Base-by-base conservation (phyloP, 2,888 invertebrate species). In the Pediacus dermestoides region DNA sequence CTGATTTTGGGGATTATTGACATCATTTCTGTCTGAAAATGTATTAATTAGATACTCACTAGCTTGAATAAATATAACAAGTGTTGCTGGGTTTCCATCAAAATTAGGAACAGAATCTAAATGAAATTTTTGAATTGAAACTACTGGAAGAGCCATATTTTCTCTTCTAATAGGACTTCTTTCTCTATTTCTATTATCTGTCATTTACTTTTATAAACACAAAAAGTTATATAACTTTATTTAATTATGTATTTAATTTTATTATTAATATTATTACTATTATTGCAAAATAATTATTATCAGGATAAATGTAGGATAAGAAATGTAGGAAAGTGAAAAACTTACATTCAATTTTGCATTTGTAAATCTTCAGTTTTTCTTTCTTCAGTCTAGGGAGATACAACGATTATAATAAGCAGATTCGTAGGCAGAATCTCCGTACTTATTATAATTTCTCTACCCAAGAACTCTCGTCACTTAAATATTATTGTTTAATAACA, bases 31-130 rank as follows among this genome's bases (percentile, higher is more conserved):
- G 13, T 28, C 28, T 3, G n/a, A 13, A 13, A 28, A 28, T 6
- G 3, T 28, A 13, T 11, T 28, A 28, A 28, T 28, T 11, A 28
- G n/a, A 28, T 28, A 28, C 14, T 28, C 28, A 7, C n/a, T 10
- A 8, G 28, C 7, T 11, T 28, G 28, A 3, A 28, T 28, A 11
- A 28, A 28, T 4, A 28, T 28, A 3, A 14, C 28, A 9, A 28
- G 10, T n/a, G 28, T 28, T 7, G 28, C 28, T 13, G 28, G 28
- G n/a, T 28, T 28, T n/a, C n/a, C n/a, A n/a, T n/a, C n/a, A n/a
- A n/a, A n/a, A n/a, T n/a, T n/a, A n/a, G n/a, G n/a, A n/a, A n/a
- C n/a, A n/a, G n/a, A n/a, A n/a, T n/a, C n/a, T n/a, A n/a, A n/a
- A n/a, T n/a, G 28, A 13, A 13, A 3, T 28, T 28, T 28, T 14